These are phyloP conservation scores for Trachelipus rathkii DNA, from an alignment of 1,140 invertebrate species.

Conservation along the genomic window DNA sequence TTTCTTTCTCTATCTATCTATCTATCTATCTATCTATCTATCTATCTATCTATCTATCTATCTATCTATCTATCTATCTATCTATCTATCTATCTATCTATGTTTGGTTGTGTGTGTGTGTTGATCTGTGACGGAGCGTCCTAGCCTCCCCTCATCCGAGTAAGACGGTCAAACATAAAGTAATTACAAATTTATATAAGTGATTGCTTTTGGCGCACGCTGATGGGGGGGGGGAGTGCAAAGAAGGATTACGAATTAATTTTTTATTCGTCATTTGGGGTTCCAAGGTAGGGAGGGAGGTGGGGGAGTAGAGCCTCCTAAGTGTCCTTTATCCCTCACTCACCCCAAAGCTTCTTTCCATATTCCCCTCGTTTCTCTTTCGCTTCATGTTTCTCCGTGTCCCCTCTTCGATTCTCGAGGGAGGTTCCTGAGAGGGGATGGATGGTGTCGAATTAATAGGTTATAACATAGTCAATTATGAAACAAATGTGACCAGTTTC, in stretches of 20 bases:
- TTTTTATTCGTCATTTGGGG: not conserved
- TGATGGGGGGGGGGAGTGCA: not conserved
- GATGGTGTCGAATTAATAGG: conserved; percentile 8
- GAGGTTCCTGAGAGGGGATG: not conserved
- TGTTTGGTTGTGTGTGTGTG: not conserved
- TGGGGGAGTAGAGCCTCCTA: no score
- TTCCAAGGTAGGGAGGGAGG: no score
- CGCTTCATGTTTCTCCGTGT: not conserved
- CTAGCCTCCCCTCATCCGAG: not conserved
- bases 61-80: not conserved
- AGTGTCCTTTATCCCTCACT: no score
- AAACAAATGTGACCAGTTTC: not conserved
- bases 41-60: not conserved
- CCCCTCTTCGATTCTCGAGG: not conserved
- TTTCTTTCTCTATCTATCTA: not conserved
- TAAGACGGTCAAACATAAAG: not conserved
- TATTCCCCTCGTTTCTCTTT: not conserved
- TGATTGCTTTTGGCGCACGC: not conserved
- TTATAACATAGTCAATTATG: not conserved
- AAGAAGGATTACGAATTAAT: not conserved
- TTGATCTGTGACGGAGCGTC: not conserved
- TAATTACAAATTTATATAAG: not conserved
- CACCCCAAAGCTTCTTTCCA: no score
- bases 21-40: not conserved
- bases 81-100: not conserved